phyloP scores from a whole-genome alignment of 2,113 vertebrate genomes.

The Dolichallabes microphthalmus region DNA sequence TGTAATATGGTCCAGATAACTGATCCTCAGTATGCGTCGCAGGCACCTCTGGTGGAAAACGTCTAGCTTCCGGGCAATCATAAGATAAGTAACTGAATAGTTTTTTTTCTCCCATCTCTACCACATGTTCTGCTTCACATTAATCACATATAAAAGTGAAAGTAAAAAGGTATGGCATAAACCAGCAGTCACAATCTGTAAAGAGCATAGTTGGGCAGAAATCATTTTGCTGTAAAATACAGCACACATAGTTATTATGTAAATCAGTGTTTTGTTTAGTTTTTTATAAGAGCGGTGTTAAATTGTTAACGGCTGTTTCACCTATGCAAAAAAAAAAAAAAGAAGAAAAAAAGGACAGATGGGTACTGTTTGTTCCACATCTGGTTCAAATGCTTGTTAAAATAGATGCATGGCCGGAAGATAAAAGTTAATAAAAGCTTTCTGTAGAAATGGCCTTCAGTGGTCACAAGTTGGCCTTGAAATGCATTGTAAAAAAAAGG shows the following conservation, averaged over 20 bases:
- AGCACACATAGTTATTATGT: neutral
- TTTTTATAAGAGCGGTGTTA: neutral
- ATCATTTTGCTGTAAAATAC: neutral
- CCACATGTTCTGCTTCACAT: no score
- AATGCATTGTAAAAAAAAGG: no score
- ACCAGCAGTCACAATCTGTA: neutral
- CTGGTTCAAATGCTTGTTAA: slow-evolving; percentile 10
- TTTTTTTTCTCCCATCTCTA: no score
- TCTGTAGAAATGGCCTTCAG: neutral
- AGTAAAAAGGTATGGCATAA: neutral
- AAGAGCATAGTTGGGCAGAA: neutral
- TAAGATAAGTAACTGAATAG: no score
- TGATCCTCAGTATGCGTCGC: no score
- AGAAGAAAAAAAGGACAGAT: neutral
- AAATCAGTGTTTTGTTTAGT: neutral
- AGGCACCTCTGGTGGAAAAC: no score
- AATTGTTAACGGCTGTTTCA: neutral
- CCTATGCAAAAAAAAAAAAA: neutral
- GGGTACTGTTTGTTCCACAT: neutral
- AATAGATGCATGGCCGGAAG: neutral
- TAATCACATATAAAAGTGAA: neutral
- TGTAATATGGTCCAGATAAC: no score
- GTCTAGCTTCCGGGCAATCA: no score
- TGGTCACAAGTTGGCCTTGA: neutral
- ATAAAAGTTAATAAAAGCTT: neutral